Conservation (phyloP, 2,888 invertebrate genomes). For the Tetropium fuscum region DNA sequence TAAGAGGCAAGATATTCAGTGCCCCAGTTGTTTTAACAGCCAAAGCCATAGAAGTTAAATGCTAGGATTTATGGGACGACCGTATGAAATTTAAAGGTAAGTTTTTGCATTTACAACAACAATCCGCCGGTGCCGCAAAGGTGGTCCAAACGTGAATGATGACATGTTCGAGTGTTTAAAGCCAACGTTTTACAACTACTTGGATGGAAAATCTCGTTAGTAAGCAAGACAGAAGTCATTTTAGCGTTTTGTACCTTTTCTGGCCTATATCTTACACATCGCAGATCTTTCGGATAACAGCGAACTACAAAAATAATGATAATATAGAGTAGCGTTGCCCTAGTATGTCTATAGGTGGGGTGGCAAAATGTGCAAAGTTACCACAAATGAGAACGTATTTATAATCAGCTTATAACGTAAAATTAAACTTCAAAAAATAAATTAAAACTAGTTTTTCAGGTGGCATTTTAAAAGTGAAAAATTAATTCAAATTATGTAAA, state of each 20-base stretch:
- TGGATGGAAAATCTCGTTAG: conserved; percentile 29
- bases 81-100: conserved; percentile 24
- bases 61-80: conserved; percentile 25
- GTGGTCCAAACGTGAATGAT: conserved; percentile 43
- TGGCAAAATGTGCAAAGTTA: too few relatives aligned
- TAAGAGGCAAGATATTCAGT: conserved; percentile 13
- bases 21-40: conserved; percentile 23
- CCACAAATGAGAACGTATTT: background rate
- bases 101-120: conserved; percentile 32
- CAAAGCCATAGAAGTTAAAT: conserved; percentile 17
- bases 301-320: too few relatives aligned
- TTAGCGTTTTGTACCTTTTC: conserved; percentile 28
- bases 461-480: too few relatives aligned
- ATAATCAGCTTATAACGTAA: too few relatives aligned
- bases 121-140: conserved; percentile 32
- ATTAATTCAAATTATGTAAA: too few relatives aligned
- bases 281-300: conserved; percentile 1
- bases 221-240: conserved; percentile 27
- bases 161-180: conserved; percentile 39
- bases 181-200: conserved; percentile 42
- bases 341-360: too few relatives aligned
- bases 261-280: conserved; percentile 29
- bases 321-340: too few relatives aligned
- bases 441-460: too few relatives aligned
- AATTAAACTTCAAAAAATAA: too few relatives aligned